phyloP scores from a whole-genome alignment of 2,888 invertebrate genomes.

The Monochamus alternatus region DNA sequence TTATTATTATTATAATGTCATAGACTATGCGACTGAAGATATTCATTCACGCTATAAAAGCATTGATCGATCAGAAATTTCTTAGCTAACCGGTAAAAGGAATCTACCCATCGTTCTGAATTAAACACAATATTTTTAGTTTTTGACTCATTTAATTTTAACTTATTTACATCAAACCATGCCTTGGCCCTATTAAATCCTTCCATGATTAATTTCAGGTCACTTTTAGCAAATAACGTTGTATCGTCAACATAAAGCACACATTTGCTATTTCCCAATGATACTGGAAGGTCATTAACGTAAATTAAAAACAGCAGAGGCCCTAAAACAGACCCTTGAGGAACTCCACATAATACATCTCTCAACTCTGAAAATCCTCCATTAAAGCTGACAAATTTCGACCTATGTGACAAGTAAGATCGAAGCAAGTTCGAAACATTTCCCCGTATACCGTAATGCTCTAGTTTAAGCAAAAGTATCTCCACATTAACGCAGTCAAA shows the following conservation, averaged over 20 bases:
- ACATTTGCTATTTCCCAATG: not conserved
- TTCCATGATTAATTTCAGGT: not conserved
- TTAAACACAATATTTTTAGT: too few species aligned
- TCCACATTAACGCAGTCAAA: slow-evolving; percentile 3
- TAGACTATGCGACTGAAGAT: too few species aligned
- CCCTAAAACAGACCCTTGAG: too few species aligned
- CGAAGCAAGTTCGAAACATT: not conserved
- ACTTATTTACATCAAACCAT: not conserved
- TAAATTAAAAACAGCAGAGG: too few species aligned
- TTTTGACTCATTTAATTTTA: too few species aligned
- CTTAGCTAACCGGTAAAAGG: too few species aligned
- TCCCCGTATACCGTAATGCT: not conserved
- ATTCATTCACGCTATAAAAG: too few species aligned
- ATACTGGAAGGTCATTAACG: not conserved
- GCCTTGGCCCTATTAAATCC: not conserved
- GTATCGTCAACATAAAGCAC: not conserved
- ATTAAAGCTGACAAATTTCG: not conserved
- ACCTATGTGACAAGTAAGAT: not conserved
- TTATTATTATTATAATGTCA: too few species aligned
- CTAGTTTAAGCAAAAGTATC: not conserved
- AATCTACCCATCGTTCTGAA: too few species aligned
- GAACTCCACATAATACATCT: not conserved
- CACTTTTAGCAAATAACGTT: not conserved
- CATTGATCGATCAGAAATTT: too few species aligned
- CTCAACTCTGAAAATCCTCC: not conserved